Conservation (phyloP, 2,888 invertebrate species). For the Saturnia japonica region DNA sequence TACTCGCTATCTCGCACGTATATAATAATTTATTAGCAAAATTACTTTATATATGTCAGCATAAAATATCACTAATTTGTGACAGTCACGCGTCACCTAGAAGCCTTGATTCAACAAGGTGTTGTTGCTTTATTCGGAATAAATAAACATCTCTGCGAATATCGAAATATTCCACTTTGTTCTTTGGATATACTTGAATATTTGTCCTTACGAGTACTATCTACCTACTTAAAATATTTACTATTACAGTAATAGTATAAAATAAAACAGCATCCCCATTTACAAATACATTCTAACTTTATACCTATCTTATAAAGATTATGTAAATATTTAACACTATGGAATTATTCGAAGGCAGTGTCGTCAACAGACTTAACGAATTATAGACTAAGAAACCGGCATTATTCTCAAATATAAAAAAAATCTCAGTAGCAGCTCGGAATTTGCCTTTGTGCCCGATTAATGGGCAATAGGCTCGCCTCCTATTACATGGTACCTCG, state of each 20-base stretch:
- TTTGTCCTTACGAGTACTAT: neutral
- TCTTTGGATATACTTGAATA: neutral
- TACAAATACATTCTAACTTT: neutral
- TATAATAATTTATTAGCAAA: constrained; percentile 1
- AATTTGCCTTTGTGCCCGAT: too few relatives aligned
- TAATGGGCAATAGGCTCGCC: too few relatives aligned
- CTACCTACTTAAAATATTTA: neutral
- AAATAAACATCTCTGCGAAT: neutral
- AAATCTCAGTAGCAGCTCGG: too few relatives aligned
- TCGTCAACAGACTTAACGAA: neutral
- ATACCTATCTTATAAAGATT: neutral
- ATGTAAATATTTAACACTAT: neutral
- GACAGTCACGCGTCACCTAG: neutral
- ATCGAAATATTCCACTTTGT: neutral
- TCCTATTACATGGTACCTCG: too few relatives aligned
- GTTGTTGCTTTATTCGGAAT: neutral
- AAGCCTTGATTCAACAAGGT: neutral
- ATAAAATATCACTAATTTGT: constrained; percentile 2
- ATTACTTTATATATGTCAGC: neutral
- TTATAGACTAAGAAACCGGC: neutral
- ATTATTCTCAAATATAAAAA: neutral
- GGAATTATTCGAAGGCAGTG: neutral
- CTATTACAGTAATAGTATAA: neutral
- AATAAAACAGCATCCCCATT: neutral
- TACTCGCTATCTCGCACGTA: neutral